Evolutionary conservation across 2,888 invertebrate genomes (phyloP).

Genomic region (Lasius platythorax): DNA sequence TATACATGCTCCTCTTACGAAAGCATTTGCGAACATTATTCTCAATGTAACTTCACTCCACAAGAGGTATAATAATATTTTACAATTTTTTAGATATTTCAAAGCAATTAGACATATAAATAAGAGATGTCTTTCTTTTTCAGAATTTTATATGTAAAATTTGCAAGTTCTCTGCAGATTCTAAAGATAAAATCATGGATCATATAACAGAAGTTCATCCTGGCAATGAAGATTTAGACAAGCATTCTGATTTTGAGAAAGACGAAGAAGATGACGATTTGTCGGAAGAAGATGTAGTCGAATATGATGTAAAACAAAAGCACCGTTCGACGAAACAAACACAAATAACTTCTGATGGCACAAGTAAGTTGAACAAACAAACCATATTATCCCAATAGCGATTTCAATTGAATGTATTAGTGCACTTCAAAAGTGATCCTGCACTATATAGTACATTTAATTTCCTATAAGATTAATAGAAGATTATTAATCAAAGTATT

Average conservation of each 20-base stretch:
- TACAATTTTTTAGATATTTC: neutral
- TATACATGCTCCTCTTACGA: conserved; percentile 74
- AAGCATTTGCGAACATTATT: conserved; percentile 80
- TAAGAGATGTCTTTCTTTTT: conserved; percentile 2
- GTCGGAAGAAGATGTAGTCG: conserved; percentile 63
- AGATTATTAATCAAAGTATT: conserved; percentile 16
- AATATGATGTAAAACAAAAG: conserved; percentile 24
- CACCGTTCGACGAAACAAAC: neutral
- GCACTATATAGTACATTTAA: neutral
- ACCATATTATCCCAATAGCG: neutral
- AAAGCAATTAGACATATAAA: neutral
- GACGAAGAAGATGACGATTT: conserved; percentile 44
- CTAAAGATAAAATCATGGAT: conserved; percentile 74
- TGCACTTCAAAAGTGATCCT: neutral
- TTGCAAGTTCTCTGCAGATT: conserved; percentile 77
- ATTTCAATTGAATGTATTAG: neutral
- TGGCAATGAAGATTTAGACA: conserved; percentile 51
- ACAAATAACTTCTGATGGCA: neutral
- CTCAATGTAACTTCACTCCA: conserved; percentile 78
- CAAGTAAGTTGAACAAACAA: conserved; percentile 23
- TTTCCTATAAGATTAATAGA: neutral
- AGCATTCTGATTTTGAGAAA: conserved; percentile 61
- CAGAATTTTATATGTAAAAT: conserved; percentile 81
- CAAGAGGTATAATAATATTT: conserved; percentile 66
- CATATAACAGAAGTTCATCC: conserved; percentile 80